Conservation (phyloP, 2,797 vertebrate species). For the Pipistrellus pipistrellus region DNA sequence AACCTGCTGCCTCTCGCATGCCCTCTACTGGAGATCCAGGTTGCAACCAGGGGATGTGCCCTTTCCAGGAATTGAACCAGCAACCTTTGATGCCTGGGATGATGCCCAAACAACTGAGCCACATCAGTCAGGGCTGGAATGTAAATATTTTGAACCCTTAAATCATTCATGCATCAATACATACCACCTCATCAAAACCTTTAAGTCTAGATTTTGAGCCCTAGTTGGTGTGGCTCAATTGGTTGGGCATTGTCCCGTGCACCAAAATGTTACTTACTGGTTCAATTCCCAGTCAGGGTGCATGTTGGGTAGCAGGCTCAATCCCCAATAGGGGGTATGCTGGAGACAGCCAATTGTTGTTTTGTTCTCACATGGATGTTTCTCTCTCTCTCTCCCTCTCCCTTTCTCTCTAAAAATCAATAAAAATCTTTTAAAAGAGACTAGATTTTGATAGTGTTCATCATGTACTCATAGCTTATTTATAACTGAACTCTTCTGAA, state of each 20-base stretch:
- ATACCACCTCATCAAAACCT: not conserved
- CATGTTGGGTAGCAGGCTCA: too few species aligned
- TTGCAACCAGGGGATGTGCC: not conserved
- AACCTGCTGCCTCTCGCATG: not conserved
- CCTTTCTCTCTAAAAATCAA: too few species aligned
- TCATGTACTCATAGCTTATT: not conserved
- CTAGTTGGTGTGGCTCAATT: too few species aligned
- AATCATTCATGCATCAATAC: not conserved
- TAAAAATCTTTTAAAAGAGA: too few species aligned
- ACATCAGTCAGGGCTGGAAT: not conserved
- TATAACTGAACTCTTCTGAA: not conserved
- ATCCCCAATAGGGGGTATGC: too few species aligned
- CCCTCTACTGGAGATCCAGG: not conserved
- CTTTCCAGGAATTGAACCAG: not conserved
- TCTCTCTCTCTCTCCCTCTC: too few species aligned
- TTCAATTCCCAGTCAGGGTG: too few species aligned
- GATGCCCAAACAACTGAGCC: not conserved
- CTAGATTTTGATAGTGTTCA: not conserved
- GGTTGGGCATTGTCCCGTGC: too few species aligned
- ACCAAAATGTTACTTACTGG: too few species aligned
- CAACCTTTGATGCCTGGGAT: not conserved
- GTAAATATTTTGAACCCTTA: not conserved
- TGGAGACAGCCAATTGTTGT: too few species aligned
- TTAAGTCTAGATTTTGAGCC: not conserved
- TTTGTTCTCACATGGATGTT: too few species aligned